These are phyloP conservation scores for Hybognathus amarus DNA, from an alignment of 2,797 vertebrate species.

Conservation along the genomic window DNA sequence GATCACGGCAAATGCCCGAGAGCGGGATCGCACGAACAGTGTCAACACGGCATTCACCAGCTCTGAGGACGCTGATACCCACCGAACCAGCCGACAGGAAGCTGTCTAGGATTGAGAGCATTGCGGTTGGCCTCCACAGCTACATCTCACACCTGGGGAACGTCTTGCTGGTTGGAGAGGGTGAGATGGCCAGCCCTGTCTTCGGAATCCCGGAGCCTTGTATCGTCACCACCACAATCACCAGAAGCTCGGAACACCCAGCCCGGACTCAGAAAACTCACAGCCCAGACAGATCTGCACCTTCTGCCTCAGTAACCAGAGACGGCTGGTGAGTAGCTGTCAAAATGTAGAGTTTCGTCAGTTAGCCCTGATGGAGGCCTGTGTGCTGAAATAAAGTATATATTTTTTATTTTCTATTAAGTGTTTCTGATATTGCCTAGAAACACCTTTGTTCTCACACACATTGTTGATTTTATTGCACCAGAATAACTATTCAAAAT, in stretches of 20 bases:
- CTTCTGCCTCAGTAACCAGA: constrained; percentile 99
- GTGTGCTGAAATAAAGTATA: background rate
- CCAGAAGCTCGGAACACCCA: constrained; percentile 74
- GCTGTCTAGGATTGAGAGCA: constrained; percentile 97
- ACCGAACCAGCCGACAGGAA: constrained; percentile 82
- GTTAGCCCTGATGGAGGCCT: background rate
- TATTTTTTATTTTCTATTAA: background rate
- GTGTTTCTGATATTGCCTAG: background rate
- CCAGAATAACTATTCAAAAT: background rate
- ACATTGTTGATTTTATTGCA: background rate
- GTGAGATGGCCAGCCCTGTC: constrained; percentile 92
- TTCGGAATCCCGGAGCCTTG: constrained; percentile 72
- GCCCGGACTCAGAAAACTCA: constrained; percentile 81
- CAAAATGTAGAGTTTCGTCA: constrained; percentile 5
- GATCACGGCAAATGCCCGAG: constrained; percentile 91
- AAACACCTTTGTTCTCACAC: background rate
- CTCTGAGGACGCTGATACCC: constrained; percentile 94
- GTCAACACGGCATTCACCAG: constrained; percentile 96
- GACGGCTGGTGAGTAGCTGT: constrained; percentile 88
- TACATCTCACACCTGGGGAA: constrained; percentile 98
- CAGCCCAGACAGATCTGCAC: constrained; percentile 98
- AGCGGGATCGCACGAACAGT: constrained; percentile 96
- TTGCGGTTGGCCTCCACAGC: constrained; percentile 95
- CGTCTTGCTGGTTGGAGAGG: constrained; percentile 90
- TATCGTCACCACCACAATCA: constrained; percentile 77